phyloP scores from a whole-genome alignment of 2,888 invertebrate genomes.

The Callimorpha dominula region DNA sequence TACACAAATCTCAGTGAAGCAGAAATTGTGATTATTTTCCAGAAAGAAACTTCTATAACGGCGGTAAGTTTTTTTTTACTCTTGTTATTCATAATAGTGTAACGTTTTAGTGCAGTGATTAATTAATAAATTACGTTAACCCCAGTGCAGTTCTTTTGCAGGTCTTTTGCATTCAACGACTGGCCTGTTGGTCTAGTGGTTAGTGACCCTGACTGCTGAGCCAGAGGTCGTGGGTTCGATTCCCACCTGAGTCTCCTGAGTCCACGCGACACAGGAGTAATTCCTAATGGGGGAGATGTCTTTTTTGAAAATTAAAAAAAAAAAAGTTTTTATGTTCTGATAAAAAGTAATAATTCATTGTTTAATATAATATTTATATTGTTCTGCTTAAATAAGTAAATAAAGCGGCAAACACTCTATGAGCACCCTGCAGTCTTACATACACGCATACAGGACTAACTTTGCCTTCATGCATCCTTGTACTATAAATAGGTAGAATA shows the following conservation, averaged over 20 bases:
- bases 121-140: not conserved
- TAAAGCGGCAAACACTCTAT: no score
- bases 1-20: conserved; percentile 61
- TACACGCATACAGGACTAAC: no score
- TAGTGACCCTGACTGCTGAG: no score
- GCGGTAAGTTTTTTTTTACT: conserved; percentile 62
- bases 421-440: not conserved
- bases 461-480: not conserved
- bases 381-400: not conserved
- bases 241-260: no score
- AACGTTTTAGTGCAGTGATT: no score
- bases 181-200: no score
- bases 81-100: not conserved
- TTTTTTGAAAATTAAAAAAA: no score
- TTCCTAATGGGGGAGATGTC: no score
- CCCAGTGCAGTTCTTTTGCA: not conserved
- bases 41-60: conserved; percentile 61
- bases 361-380: not conserved
- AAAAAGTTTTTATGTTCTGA: not conserved
- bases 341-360: not conserved
- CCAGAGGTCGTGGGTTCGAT: no score
- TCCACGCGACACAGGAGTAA: no score
- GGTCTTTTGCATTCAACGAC: no score
- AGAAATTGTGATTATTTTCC: conserved; percentile 66
- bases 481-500: not conserved